Conservation (phyloP, 2,113 vertebrate genomes). For the Cinclus mexicanus region DNA sequence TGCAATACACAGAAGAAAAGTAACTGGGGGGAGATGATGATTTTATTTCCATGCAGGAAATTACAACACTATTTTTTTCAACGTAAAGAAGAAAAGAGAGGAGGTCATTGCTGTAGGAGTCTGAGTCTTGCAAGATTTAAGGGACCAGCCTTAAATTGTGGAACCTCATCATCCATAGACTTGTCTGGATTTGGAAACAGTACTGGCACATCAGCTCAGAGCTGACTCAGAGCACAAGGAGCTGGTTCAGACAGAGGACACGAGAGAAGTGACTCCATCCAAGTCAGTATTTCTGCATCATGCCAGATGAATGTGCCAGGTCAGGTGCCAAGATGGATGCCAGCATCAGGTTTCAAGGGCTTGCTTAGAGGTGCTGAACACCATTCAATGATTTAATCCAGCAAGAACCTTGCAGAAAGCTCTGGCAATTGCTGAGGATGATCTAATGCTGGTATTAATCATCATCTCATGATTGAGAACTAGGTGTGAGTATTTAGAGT, state of each 20-base stretch:
- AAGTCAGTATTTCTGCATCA: neutral
- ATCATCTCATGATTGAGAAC: neutral
- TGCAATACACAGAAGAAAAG: neutral
- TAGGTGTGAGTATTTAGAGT: conserved; percentile 31
- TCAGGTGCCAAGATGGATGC: neutral
- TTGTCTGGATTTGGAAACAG: neutral
- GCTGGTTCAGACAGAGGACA: neutral
- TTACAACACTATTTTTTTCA: neutral
- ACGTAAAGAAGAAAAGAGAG: neutral
- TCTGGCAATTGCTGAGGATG: neutral
- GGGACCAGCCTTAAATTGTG: neutral
- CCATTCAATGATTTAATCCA: neutral
- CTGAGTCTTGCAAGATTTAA: neutral
- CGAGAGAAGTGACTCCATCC: neutral
- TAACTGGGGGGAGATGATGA: neutral
- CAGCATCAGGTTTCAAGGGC: neutral
- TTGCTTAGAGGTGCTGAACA: neutral
- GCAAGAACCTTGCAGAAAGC: neutral
- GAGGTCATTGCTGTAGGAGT: neutral
- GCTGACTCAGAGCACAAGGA: neutral
- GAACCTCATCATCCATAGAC: neutral
- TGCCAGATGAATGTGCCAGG: neutral
- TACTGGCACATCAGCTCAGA: neutral
- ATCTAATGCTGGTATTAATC: conserved; percentile 39
- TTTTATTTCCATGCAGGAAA: neutral